Conservation (phyloP, 2,797 vertebrate genomes). For the Bothrops alternatus region DNA sequence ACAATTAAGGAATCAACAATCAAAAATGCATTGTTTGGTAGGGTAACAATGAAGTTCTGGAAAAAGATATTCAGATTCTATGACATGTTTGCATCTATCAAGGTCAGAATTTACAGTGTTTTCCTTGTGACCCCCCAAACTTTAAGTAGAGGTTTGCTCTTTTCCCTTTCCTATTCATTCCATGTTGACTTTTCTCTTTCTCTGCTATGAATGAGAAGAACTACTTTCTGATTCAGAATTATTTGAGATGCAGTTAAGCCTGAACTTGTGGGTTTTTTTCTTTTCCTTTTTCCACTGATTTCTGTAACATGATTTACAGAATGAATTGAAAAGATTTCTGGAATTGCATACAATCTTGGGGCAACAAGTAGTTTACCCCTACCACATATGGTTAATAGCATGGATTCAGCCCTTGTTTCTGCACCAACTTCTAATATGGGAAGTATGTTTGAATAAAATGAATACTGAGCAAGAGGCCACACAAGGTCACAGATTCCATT, state of each 20-base stretch:
- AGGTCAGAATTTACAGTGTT: too few species aligned
- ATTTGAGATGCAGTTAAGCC: neutral
- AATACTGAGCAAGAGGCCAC: neutral
- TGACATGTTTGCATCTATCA: too few species aligned
- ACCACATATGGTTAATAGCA: neutral
- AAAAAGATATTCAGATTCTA: too few species aligned
- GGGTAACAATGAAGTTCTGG: too few species aligned
- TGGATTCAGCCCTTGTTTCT: neutral
- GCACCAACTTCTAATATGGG: neutral
- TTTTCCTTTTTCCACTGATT: neutral
- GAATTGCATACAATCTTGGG: neutral
- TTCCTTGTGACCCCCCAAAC: neutral
- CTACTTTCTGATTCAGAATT: neutral
- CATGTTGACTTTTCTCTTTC: neutral
- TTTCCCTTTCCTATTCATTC: neutral
- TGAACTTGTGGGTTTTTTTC: neutral
- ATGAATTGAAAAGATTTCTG: neutral
- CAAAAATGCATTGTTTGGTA: too few species aligned
- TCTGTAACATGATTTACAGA: neutral
- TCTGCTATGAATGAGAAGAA: neutral
- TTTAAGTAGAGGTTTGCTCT: neutral
- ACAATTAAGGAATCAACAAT: too few species aligned
- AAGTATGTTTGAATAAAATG: neutral
- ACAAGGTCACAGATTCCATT: neutral
- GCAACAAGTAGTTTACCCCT: neutral